Evolutionary conservation across 2,797 vertebrate species (phyloP).

Genomic region (Sebastes taczanowskii): DNA sequence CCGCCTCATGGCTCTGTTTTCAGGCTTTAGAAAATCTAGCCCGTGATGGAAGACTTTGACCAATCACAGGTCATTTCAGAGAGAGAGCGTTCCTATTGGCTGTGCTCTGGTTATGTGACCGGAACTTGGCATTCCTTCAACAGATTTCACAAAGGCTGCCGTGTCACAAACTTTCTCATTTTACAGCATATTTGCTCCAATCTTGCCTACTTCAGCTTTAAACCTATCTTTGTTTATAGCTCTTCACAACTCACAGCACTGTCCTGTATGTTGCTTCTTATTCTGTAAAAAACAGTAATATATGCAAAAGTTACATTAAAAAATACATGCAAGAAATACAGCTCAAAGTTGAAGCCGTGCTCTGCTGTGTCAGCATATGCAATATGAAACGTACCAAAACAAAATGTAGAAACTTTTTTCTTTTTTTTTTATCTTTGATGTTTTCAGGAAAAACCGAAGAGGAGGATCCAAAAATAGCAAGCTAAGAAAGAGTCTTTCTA

Average conservation of each 20-base stretch:
- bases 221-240: neutral
- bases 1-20: no score
- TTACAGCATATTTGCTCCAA: no score
- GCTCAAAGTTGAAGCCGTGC: neutral
- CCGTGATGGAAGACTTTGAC: no score
- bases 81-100: no score
- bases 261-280: no score
- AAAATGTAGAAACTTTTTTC: neutral
- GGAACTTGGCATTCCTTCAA: no score
- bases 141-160: no score
- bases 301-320: neutral
- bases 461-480: conserved; percentile 36
- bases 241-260: neutral
- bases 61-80: no score
- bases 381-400: conserved; percentile 26
- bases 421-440: neutral
- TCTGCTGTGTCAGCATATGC: conserved; percentile 13
- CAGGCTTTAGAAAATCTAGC: no score
- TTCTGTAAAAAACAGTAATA: neutral
- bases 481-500: conserved; percentile 12
- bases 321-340: neutral
- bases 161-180: no score
- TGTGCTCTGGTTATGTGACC: no score
- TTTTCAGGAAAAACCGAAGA: conserved; percentile 41
- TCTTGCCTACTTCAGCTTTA: no score